A percentile compares a stretch with the other conserved stretches of the same genome.
These are phyloP conservation scores for Protobothrops flavoviridis DNA, from an alignment of 2,113 vertebrate genomes.

Conservation along the genomic window DNA sequence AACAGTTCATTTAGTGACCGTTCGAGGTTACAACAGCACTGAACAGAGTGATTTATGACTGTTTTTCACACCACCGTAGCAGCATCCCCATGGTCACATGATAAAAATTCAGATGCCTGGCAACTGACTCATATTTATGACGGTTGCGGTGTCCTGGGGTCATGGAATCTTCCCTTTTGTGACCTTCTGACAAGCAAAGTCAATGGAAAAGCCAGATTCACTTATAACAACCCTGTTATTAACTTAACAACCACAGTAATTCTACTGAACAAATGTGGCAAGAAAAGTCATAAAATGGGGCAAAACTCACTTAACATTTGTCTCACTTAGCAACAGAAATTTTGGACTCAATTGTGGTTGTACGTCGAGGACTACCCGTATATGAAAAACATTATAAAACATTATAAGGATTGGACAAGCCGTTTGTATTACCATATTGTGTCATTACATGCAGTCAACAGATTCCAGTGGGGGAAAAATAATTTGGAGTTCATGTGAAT, in stretches of 20 bases:
- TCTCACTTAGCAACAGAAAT: not conserved
- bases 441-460: not conserved
- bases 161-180: not conserved
- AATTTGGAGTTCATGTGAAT: not conserved
- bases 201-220: not conserved
- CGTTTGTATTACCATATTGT: not conserved
- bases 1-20: not conserved
- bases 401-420: too few species aligned
- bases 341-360: not conserved
- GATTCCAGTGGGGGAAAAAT: not conserved
- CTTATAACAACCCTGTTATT: not conserved
- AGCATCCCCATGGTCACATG: not conserved
- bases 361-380: not conserved
- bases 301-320: not conserved
- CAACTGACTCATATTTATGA: not conserved
- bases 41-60: not conserved
- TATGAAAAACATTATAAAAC: not conserved
- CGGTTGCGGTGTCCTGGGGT: not conserved
- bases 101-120: not conserved
- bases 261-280: not conserved
- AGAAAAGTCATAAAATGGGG: not conserved
- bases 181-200: not conserved
- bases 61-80: not conserved
- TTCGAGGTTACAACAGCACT: not conserved
- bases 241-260: not conserved